Evolutionary conservation across 2,797 vertebrate species (phyloP).

Genomic region (Coregonus suidteri): DNA sequence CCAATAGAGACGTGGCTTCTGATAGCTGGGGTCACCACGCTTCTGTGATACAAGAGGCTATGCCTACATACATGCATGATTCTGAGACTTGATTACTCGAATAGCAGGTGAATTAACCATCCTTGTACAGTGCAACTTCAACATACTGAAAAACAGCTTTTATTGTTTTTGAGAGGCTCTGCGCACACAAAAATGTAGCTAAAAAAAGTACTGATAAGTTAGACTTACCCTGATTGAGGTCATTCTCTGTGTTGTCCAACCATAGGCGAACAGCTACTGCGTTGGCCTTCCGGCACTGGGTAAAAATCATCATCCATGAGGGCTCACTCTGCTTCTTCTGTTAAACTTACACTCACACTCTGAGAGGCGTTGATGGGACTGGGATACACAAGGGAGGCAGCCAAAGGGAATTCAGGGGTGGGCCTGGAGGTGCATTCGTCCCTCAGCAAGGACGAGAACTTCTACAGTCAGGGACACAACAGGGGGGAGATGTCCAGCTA

Average conservation of each 20-base stretch:
- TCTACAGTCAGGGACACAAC: constrained; percentile 20
- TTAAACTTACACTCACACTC: constrained; percentile 18
- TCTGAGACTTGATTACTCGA: background rate
- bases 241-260: constrained; percentile 98
- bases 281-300: constrained; percentile 96
- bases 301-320: constrained; percentile 96
- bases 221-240: constrained; percentile 94
- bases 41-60: background rate
- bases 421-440: constrained; percentile 64
- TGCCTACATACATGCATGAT: background rate
- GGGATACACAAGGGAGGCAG: constrained; percentile 30
- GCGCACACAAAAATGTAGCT: background rate
- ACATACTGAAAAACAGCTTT: too few species aligned
- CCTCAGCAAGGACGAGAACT: constrained; percentile 53
- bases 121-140: background rate
- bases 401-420: constrained; percentile 47
- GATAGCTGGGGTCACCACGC: background rate
- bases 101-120: background rate
- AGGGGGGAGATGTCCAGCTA: too few species aligned
- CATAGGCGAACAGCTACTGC: constrained; percentile 95
- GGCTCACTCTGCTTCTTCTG: constrained; percentile 42
- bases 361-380: constrained; percentile 20
- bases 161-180: background rate
- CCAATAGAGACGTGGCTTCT: background rate
- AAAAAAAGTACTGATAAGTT: background rate